Conservation (phyloP, 2,888 invertebrate genomes). For the Toxonevra muliebris region DNA sequence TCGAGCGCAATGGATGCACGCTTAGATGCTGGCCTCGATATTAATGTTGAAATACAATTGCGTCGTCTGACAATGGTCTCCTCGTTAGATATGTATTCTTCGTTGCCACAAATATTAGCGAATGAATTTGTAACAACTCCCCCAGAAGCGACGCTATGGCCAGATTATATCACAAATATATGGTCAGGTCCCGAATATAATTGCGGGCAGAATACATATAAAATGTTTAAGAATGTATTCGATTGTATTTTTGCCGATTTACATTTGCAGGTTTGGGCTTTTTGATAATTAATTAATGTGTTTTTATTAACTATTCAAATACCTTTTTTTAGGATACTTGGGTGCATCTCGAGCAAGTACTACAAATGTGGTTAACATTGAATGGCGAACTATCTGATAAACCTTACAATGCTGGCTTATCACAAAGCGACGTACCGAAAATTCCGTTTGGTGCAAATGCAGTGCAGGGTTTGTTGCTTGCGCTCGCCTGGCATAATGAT, state of each 20-base stretch:
- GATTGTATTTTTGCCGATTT: constrained; percentile 75
- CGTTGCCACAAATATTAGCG: constrained; percentile 61
- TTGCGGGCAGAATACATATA: constrained; percentile 65
- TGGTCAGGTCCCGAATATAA: constrained; percentile 68
- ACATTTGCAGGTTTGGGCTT: constrained; percentile 66
- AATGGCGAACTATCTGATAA: constrained; percentile 70
- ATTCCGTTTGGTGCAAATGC: constrained; percentile 74
- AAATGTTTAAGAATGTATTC: constrained; percentile 77
- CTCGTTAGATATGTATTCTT: constrained; percentile 62
- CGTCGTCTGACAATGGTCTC: constrained; percentile 76
- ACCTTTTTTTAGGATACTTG: constrained; percentile 70
- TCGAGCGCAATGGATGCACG: constrained; percentile 80
- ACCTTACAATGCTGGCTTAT: constrained; percentile 67
- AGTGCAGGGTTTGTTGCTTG: constrained; percentile 73
- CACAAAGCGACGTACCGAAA: constrained; percentile 70
- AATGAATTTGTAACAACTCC: constrained; percentile 59
- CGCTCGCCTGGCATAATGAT: constrained; percentile 74
- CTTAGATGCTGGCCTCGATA: constrained; percentile 81
- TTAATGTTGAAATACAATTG: constrained; percentile 78
- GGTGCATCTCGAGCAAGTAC: constrained; percentile 82
- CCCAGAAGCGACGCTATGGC: constrained; percentile 63
- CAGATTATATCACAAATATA: constrained; percentile 64
- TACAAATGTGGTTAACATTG: constrained; percentile 87
- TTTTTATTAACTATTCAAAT: neutral
- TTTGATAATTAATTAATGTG: neutral